phyloP scores from a whole-genome alignment of 2,888 invertebrate species.

The Gibbula magus region DNA sequence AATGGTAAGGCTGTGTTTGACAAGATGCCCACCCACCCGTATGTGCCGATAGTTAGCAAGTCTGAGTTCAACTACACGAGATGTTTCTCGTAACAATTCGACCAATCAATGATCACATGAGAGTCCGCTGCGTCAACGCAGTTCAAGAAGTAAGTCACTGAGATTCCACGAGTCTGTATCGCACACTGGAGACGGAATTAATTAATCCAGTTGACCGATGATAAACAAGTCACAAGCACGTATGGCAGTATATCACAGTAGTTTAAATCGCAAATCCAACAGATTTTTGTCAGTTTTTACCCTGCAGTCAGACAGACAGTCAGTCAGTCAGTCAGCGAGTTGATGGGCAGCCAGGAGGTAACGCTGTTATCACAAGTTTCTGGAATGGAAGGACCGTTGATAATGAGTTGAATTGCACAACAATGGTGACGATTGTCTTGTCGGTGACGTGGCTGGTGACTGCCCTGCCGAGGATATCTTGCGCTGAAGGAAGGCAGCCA shows the following conservation, averaged over 20 bases:
- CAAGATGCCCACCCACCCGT: constrained; percentile 4
- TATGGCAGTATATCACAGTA: constrained; percentile 12
- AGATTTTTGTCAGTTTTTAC: constrained; percentile 1
- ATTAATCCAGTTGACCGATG: background rate
- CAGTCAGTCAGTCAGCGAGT: background rate
- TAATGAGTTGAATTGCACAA: constrained; percentile 8
- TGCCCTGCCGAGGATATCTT: background rate
- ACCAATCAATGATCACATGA: no score
- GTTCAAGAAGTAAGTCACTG: no score
- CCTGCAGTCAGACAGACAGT: background rate
- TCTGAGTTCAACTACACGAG: no score
- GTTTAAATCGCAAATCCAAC: background rate
- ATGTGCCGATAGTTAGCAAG: constrained; percentile 4
- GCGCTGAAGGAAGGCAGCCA: background rate
- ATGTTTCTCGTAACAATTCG: no score
- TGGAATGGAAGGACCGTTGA: constrained; percentile 17
- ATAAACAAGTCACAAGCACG: background rate
- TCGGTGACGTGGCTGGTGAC: background rate
- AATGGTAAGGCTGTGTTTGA: background rate
- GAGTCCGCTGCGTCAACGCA: no score
- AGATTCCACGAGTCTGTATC: no score
- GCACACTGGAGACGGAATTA: no score
- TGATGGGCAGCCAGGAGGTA: background rate
- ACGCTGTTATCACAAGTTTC: constrained; percentile 8
- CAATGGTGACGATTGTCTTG: constrained; percentile 4